phyloP scores from a whole-genome alignment of 2,888 invertebrate species.

The Diabrotica balteata region DNA sequence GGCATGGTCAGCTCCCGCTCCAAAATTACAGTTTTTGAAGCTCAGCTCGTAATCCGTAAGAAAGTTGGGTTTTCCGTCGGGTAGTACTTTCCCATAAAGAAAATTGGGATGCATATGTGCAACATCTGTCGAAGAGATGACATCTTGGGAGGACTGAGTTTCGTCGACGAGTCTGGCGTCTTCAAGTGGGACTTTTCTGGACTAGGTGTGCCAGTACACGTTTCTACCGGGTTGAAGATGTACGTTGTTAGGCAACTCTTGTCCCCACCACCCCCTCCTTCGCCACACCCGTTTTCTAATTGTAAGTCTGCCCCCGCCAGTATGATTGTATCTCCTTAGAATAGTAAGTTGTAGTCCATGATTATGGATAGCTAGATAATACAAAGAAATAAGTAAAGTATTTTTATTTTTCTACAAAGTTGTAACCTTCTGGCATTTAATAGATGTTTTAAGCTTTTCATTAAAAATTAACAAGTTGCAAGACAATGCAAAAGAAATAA shows the following conservation, averaged over 20 bases:
- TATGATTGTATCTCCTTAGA: slow-evolving; percentile 11
- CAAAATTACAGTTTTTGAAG: slow-evolving; percentile 51
- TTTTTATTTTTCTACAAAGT: no score
- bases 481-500: no score
- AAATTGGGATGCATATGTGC: slow-evolving; percentile 53
- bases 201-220: slow-evolving; percentile 67
- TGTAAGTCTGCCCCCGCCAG: slow-evolving; percentile 55
- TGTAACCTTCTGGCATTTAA: no score
- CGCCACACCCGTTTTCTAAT: slow-evolving; percentile 51
- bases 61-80: slow-evolving; percentile 52
- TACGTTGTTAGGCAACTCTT: slow-evolving; percentile 62
- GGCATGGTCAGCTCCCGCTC: slow-evolving; percentile 46
- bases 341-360: not conserved
- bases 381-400: no score
- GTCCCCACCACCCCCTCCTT: slow-evolving; percentile 49
- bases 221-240: slow-evolving; percentile 66
- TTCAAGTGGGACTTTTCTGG: slow-evolving; percentile 60
- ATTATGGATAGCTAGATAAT: not conserved
- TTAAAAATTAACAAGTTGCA: no score
- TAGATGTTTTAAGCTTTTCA: no score
- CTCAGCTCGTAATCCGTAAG: slow-evolving; percentile 53
- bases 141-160: slow-evolving; percentile 36
- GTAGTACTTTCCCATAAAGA: slow-evolving; percentile 50
- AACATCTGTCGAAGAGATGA: slow-evolving; percentile 41
- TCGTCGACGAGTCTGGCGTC: slow-evolving; percentile 34